Evolutionary conservation across 2,797 vertebrate species (phyloP).

Genomic region (Chiloscyllium punctatum): DNA sequence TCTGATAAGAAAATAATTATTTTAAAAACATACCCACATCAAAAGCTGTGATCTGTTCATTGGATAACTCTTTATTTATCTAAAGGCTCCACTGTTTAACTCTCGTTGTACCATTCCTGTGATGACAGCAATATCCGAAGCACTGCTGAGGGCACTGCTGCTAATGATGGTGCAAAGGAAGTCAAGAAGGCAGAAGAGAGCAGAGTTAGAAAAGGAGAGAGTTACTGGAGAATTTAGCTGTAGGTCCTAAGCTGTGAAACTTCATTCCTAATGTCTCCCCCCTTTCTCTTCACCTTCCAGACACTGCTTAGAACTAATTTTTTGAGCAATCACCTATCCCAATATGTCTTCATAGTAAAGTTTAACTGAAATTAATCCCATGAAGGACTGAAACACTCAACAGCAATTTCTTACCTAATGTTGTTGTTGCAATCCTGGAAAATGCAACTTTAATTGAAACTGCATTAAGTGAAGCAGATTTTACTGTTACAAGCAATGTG

Average conservation of each 20-base stretch:
- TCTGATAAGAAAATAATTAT: neutral
- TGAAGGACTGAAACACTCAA: neutral
- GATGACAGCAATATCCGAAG: neutral
- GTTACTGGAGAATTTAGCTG: neutral
- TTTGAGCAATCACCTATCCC: neutral
- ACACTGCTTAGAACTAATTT: neutral
- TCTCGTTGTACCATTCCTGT: neutral
- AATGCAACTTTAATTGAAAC: neutral
- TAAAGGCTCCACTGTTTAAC: neutral
- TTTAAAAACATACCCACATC: neutral
- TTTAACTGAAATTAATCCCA: neutral
- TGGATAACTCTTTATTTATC: neutral
- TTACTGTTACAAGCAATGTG: neutral
- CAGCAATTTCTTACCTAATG: neutral
- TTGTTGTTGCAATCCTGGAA: neutral
- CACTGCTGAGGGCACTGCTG: neutral
- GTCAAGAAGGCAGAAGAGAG: neutral
- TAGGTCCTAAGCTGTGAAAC: neutral
- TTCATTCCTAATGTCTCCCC: neutral
- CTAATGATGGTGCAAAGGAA: neutral
- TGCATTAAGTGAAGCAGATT: neutral
- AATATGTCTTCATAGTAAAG: neutral
- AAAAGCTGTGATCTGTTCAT: neutral
- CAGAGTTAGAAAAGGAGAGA: neutral
- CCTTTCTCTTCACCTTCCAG: neutral